These are phyloP conservation scores for Mola mola DNA, from an alignment of 2,113 vertebrate species.

Conservation along the genomic window DNA sequence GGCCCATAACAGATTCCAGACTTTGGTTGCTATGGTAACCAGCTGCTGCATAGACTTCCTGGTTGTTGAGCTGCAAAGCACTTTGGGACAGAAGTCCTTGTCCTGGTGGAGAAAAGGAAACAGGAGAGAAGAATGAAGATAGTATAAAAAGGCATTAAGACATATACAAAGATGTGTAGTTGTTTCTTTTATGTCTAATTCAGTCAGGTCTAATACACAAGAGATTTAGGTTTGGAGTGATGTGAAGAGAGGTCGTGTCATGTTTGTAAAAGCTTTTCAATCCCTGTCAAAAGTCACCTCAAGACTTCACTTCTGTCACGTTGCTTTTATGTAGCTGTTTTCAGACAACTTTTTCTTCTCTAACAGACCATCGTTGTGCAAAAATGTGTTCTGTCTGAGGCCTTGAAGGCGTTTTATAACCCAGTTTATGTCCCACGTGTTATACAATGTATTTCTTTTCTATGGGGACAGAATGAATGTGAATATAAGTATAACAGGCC, in stretches of 20 bases:
- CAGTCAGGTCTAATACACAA: neutral
- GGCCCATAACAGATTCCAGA: constrained; percentile 87
- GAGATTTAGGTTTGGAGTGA: too few species aligned
- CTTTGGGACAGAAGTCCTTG: constrained; percentile 97
- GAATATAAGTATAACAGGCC: neutral
- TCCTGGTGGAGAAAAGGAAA: constrained; percentile 76
- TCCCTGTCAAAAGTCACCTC: too few species aligned
- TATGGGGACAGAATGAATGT: constrained; percentile 9
- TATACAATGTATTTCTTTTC: constrained; percentile 34
- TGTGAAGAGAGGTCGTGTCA: too few species aligned
- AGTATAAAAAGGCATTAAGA: neutral
- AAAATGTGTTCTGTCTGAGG: constrained; percentile 25
- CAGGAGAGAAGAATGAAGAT: constrained; percentile 11
- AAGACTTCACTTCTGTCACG: too few species aligned
- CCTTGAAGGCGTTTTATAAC: constrained; percentile 51
- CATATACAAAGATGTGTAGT: neutral
- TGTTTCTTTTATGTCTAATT: neutral
- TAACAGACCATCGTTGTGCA: constrained; percentile 35
- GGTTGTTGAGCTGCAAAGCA: constrained; percentile 95
- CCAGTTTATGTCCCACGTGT: constrained; percentile 34
- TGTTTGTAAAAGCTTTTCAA: too few species aligned
- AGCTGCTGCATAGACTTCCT: constrained; percentile 94
- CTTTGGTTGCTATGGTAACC: constrained; percentile 99
- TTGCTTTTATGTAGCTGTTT: constrained; percentile 30
- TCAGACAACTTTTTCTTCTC: constrained; percentile 11